phyloP scores from a whole-genome alignment of 1,140 invertebrate genomes.

The Temnothorax curvispinosus region DNA sequence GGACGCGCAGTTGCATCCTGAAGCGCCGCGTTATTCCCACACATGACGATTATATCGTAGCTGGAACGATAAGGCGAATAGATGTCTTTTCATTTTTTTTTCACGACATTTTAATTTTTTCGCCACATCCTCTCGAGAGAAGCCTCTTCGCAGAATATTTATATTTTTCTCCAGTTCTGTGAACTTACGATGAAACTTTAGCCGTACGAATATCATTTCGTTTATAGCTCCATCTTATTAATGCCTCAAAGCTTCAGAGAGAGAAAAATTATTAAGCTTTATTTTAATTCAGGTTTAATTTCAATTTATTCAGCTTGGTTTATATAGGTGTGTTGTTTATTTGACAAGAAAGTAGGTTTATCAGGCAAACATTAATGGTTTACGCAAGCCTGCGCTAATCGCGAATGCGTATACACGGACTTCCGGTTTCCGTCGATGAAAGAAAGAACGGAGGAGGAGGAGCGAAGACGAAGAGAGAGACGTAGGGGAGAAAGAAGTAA shows the following conservation, averaged over 20 bases:
- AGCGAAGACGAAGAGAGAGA: not conserved
- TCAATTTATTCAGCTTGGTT: not conserved
- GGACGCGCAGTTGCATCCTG: conserved; percentile 6
- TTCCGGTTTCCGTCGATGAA: conserved; percentile 71
- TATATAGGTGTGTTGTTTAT: not conserved
- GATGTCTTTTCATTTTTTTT: not conserved
- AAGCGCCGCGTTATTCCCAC: not conserved
- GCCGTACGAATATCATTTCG: not conserved
- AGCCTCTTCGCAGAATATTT: not conserved
- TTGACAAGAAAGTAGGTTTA: not conserved
- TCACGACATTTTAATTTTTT: not conserved
- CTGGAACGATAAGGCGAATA: conserved; percentile 7
- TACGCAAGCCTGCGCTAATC: conserved; percentile 59
- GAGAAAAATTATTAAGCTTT: not conserved
- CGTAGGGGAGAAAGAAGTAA: not conserved
- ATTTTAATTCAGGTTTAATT: not conserved
- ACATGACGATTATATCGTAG: not conserved
- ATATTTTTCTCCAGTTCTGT: not conserved
- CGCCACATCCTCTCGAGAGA: not conserved
- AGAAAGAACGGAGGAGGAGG: conserved; percentile 24
- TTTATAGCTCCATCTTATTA: not conserved
- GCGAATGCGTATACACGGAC: conserved; percentile 73
- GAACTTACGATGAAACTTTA: not conserved
- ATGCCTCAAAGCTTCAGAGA: not conserved
- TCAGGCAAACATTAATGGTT: conserved; percentile 46